Evolutionary conservation across 2,113 vertebrate genomes (phyloP), one percentile per base, ranked within the genome.

Genomic region (Syrmaticus mikado): DNA sequence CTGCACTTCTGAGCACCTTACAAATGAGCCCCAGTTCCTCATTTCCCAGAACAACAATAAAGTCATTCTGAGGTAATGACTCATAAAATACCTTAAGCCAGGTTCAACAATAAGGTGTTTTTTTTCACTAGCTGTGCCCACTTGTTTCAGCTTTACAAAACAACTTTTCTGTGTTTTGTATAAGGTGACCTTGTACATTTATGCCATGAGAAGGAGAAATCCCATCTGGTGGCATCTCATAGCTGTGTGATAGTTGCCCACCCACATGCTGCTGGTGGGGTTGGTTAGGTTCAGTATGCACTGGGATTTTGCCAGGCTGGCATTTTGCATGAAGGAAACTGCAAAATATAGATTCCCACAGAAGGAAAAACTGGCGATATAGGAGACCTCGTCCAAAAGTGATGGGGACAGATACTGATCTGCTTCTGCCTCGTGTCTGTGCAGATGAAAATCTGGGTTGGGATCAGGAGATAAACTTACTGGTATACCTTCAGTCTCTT

Each of bases 21-120:
- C 30, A 93, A 74, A 89, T 73, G 32, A 85, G 15, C 5, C 46
- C 57, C 40, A 57, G 75, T 66, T 89, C 43, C 65, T 81, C 78
- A 50, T 94, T 96, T 94, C 90, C 90, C 83, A 95, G 89, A 96
- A 93, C 3, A 22, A 55, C 2, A 83, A 50, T 81, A 64, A 93
- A 93, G 82, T 73, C 36, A 5, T 66, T 81, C 58, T 73, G 84
- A 93, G 75, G 40, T 75, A 87, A 92, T 90, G 81, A 70, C 57
- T 90, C 73, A 85, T 89, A 66, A 95, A 93, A 85, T 38, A 30
- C 19, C n/a, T 94, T 84, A 45, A 3, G 5, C 28, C 41, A 55
- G 10, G 30, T 40, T 75, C 66, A 89, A 32, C 30, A 79, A 46
- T 36, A 61, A 85, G 4, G 15, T 67, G 1, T 10, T 71, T 67